These are phyloP conservation scores for Chouioia cunea DNA, from an alignment of 2,888 invertebrate species.

Conservation along the genomic window DNA sequence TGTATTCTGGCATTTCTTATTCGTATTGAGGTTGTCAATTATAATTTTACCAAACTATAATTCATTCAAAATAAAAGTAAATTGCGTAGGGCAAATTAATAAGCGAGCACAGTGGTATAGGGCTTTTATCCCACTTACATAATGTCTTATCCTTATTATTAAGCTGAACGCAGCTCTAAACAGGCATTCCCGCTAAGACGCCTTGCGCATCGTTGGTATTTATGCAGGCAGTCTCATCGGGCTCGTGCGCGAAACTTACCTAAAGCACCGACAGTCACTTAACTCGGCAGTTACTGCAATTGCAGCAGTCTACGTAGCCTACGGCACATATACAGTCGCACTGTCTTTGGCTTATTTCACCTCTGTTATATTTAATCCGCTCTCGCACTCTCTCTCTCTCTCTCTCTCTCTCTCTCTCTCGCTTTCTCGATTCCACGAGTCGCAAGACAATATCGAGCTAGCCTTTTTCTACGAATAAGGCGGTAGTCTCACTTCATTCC, in stretches of 20 bases:
- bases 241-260: constrained; percentile 57
- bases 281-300: constrained; percentile 65
- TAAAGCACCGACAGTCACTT: constrained; percentile 66
- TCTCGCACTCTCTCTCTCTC: constrained; percentile 31
- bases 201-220: constrained; percentile 29
- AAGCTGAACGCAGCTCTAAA: too few species aligned
- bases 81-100: too few species aligned
- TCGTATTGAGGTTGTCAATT: neutral
- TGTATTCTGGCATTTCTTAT: too few species aligned
- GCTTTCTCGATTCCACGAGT: neutral
- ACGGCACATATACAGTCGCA: constrained; percentile 7
- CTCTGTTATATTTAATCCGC: too few species aligned
- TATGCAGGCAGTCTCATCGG: constrained; percentile 64
- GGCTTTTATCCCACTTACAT: neutral
- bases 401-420: neutral
- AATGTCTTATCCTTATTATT: constrained; percentile 4
- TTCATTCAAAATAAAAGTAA: neutral
- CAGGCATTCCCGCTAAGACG: neutral
- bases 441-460: too few species aligned
- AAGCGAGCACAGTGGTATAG: too few species aligned
- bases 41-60: neutral
- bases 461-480: neutral
- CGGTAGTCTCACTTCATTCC: constrained; percentile 48
- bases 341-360: constrained; percentile 3
- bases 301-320: constrained; percentile 50